Percentiles rank a stretch among this genome's conserved stretches.
These are phyloP conservation scores for Myotis daubentonii DNA, from an alignment of 2,797 vertebrate species.

Conservation along the genomic window DNA sequence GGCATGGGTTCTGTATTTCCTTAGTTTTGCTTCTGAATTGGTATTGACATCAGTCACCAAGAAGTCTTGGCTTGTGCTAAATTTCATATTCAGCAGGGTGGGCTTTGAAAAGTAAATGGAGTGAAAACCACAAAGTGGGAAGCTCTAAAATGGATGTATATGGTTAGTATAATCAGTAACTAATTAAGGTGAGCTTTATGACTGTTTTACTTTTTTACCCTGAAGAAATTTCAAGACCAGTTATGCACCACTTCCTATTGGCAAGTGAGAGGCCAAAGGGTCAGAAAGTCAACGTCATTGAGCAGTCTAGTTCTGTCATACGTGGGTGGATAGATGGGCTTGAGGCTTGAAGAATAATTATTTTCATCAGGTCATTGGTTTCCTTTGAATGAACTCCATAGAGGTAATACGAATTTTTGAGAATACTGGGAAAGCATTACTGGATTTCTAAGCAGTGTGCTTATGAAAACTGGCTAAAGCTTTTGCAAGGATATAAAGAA, in stretches of 20 bases:
- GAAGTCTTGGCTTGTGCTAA: conserved; percentile 56
- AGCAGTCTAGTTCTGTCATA: background rate
- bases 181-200: conserved; percentile 72
- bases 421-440: background rate
- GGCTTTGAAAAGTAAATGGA: conserved; percentile 76
- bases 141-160: conserved; percentile 69
- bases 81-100: conserved; percentile 70
- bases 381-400: conserved; percentile 14
- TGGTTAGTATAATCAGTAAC: conserved; percentile 77
- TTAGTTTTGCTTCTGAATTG: conserved; percentile 40
- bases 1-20: conserved; percentile 28
- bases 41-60: background rate
- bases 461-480: background rate
- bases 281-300: conserved; percentile 6
- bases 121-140: conserved; percentile 69
- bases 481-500: background rate
- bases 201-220: conserved; percentile 42
- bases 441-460: conserved; percentile 17
- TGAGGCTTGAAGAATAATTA: conserved; percentile 38
- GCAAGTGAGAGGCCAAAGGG: background rate
- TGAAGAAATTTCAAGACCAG: conserved; percentile 57
- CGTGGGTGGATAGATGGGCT: background rate
- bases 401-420: background rate
- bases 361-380: conserved; percentile 37
- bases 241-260: conserved; percentile 25